phyloP scores from a whole-genome alignment of 1,140 invertebrate genomes.

The Triops longicaudatus region DNA sequence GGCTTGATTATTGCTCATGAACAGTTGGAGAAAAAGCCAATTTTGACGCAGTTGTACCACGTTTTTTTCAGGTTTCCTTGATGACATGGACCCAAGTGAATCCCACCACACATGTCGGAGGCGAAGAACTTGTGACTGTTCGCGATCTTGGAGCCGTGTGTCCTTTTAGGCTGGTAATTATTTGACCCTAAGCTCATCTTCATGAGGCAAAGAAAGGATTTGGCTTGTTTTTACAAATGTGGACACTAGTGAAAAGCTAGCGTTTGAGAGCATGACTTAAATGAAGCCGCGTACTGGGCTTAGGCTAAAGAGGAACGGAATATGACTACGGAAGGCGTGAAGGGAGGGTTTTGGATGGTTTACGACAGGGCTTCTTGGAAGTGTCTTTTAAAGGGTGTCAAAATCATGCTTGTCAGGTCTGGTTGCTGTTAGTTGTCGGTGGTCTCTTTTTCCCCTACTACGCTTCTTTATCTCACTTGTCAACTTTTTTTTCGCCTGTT shows the following conservation, averaged over 20 bases:
- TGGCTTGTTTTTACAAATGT: too few relatives aligned
- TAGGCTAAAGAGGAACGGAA: too few relatives aligned
- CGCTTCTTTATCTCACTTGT: neutral
- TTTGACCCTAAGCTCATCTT: too few relatives aligned
- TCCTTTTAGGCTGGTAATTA: neutral
- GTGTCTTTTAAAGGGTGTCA: slow-evolving; percentile 7
- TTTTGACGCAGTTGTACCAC: neutral
- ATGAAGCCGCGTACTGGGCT: too few relatives aligned
- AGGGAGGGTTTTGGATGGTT: neutral
- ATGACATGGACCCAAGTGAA: neutral
- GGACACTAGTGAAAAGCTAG: too few relatives aligned
- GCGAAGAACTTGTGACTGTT: neutral
- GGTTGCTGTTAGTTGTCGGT: neutral
- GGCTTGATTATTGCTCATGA: neutral
- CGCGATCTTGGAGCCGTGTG: neutral
- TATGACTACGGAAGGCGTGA: neutral
- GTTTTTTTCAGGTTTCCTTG: neutral
- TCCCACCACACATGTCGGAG: neutral
- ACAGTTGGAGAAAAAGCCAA: neutral
- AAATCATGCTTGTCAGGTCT: slow-evolving; percentile 12
- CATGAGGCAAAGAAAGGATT: too few relatives aligned
- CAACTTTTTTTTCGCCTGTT: neutral
- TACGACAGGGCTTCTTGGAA: slow-evolving; percentile 10
- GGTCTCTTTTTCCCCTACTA: neutral
- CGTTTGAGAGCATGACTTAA: too few relatives aligned